phyloP scores from a whole-genome alignment of 2,888 invertebrate species.

The Pterobdella sp. region DNA sequence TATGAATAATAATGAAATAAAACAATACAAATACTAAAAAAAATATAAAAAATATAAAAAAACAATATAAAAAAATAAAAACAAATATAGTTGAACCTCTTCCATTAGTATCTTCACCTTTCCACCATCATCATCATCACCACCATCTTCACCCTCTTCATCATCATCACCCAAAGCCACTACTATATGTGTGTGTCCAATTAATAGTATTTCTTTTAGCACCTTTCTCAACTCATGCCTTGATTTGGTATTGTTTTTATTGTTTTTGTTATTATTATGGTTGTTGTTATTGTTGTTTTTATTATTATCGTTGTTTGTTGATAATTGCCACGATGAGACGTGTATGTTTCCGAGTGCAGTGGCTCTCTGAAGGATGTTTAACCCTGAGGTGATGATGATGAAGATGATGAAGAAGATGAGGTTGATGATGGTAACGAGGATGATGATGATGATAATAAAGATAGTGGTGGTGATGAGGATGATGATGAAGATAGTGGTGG shows the following conservation, averaged over 20 bases:
- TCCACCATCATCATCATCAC: too few species aligned
- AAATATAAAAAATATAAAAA: too few species aligned
- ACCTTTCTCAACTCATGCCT: too few species aligned
- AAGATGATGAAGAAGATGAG: slow-evolving; percentile 28
- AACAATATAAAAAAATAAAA: too few species aligned
- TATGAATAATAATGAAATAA: too few species aligned
- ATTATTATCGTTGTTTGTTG: not conserved
- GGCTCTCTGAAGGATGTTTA: not conserved
- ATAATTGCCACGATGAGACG: not conserved
- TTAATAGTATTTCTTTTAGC: too few species aligned
- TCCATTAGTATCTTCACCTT: too few species aligned
- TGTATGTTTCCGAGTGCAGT: not conserved
- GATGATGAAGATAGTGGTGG: slow-evolving; percentile 19
- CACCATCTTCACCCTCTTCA: too few species aligned
- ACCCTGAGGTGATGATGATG: not conserved
- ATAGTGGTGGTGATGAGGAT: slow-evolving; percentile 22
- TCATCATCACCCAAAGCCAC: too few species aligned
- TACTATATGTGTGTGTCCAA: too few species aligned
- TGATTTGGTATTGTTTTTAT: not conserved
- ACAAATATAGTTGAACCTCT: too few species aligned
- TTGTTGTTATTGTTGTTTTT: not conserved
- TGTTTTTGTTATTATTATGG: not conserved
- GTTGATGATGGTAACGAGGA: slow-evolving; percentile 26
- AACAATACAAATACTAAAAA: too few species aligned
- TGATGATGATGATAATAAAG: slow-evolving; percentile 23